phyloP scores from a whole-genome alignment of 2,797 vertebrate species.

The Urosaurus nigricauda region DNA sequence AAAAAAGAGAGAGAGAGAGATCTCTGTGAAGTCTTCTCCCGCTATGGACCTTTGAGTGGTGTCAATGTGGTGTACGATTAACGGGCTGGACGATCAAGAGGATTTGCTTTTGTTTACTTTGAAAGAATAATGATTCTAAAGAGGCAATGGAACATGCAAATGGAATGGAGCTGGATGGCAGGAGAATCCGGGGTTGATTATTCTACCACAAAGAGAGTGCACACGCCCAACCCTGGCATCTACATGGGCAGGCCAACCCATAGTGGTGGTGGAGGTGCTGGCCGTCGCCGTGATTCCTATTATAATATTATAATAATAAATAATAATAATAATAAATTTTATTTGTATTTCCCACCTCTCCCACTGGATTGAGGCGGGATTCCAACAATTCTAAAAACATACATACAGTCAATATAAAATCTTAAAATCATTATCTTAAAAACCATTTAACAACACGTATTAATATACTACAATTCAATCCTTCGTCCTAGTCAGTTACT shows the following conservation, averaged over 20 bases:
- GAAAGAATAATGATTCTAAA: conserved; percentile 93
- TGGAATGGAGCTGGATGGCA: conserved; percentile 95
- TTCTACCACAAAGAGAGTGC: conserved; percentile 93
- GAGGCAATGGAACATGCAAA: conserved; percentile 95
- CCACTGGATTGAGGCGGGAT: too few relatives aligned
- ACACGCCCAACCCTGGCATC: conserved; percentile 94
- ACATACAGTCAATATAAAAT: too few relatives aligned
- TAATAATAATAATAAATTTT: too few relatives aligned
- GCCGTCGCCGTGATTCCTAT: conserved; percentile 87
- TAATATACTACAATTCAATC: too few relatives aligned
- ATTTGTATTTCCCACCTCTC: too few relatives aligned
- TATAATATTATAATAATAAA: too few relatives aligned
- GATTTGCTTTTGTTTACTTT: conserved; percentile 95
- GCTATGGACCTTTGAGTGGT: conserved; percentile 89
- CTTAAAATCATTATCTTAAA: too few relatives aligned
- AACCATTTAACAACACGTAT: too few relatives aligned
- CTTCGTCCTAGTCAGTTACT: too few relatives aligned
- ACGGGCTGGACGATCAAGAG: conserved; percentile 90
- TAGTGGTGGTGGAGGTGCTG: conserved; percentile 75
- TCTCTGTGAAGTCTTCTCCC: conserved; percentile 93
- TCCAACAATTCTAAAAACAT: too few relatives aligned
- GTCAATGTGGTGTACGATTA: conserved; percentile 96
- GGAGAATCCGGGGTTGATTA: conserved; percentile 93
- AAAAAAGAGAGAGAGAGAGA: too few relatives aligned
- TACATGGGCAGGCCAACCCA: conserved; percentile 95